Base-by-base conservation (phyloP, 2,797 vertebrate genomes). In the Cuniculus paca region DNA sequence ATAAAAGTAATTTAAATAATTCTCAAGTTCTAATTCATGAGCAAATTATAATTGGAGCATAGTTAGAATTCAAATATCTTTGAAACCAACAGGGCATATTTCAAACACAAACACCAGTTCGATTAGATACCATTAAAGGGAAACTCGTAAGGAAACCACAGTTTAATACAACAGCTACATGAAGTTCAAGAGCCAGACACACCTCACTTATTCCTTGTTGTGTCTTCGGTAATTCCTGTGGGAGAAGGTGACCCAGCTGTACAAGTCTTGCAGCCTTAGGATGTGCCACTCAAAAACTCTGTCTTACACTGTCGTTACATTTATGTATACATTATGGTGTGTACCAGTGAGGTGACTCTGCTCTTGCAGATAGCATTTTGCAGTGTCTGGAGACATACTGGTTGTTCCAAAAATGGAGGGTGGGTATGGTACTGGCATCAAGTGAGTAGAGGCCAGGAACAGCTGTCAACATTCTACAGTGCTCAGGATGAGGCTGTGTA, bases 1-100 rank as follows among this genome's bases (percentile, higher is more conserved):
- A 83, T 56, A 94, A 65, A 95, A 96, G 79, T 68, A 22, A 95
- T 61, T 95, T 85, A 77, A 88, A 78, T 68, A 31, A 82, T n/a
- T 70, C 4, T n/a, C 12, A 68, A 72, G 77, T 94, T 94, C 39
- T 90, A 88, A 90, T 78, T 88, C 42, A 92, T 19, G 24, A 36
- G 84, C 36, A 85, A 56, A 52, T 79, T 61, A 28, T 86, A 83
- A 80, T 92, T 82, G 88, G 92, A 74, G 52, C 31, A 86, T 63
- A 72, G 72, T 92, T 94, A 85, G 3, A 90, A 75, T 70, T 74
- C 65, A 54, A 96, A 68, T 24, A 77, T 45, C 74, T 86, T 88
- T 94, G 82, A 95, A 94, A 94, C 17, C 58, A 90, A 75, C 12
- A 90, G 56, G 52, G 50, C 13, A 26, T 42, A 83, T 56, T 88